Evolutionary conservation across 2,797 vertebrate species (phyloP), one percentile per base, ranked within the genome.

Genomic region (Gymnoscopelus braueri): DNA sequence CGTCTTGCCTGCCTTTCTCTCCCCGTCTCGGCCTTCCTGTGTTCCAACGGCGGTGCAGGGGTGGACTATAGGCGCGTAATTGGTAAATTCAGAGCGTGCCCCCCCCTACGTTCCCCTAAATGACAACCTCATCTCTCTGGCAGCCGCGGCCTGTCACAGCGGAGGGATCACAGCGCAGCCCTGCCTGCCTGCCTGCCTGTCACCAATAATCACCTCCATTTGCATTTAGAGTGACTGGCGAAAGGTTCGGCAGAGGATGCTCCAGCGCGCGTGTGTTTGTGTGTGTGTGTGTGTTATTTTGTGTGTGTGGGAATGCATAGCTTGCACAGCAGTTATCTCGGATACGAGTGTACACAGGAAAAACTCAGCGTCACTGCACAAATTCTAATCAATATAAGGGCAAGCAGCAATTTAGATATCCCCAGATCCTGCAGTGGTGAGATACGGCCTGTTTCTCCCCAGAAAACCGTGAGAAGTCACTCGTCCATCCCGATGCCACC

Each of bases 171-270:
- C 71, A 63, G 52, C 44, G 54, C 14, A 62, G 71, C 51, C 35
- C 35, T 39, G 35, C 39, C 35, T 39, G 35, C 35, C 32, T 12
- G 51, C 59, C 60, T 62, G 67, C 14, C 72, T 62, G 60, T 60
- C 87, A 89, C 77, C 76, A 71, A 59, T 79, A 89, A 92, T 92
- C 88, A 87, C 81, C 86, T 69, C 77, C 82, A 95, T 94, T 95
- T 94, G 93, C 95, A 95, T 95, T 94, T 95, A 95, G 93, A 95
- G 94, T 93, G 90, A 95, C 83, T 85, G 47, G 83, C 61, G 73
- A 82, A 83, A 88, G 83, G 85, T 87, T 44, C 9, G 9, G 84
- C 79, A 72, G 71, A 53, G 74, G 57, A 59, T 26, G 57, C 29
- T 26, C 4, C n/a, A 5, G 60, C 12, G 8, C 32, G 64, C 15